Base-by-base conservation (phyloP, 92 coral and sea anemone species). In the Parazoanthus swiftii region DNA sequence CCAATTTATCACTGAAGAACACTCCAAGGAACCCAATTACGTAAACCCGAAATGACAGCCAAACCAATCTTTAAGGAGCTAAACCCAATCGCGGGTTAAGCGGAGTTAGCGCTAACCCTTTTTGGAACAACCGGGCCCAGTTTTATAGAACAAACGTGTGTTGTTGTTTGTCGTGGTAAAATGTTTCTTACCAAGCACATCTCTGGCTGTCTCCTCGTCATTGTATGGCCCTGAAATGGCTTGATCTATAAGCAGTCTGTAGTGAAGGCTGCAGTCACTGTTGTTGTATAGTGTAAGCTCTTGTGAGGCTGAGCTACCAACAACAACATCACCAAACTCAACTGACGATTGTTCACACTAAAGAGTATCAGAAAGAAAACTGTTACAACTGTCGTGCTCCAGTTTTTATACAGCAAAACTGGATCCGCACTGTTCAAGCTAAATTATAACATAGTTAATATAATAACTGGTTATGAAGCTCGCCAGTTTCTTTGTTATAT, bases 191-290 rank as follows among this genome's bases (percentile, higher is more conserved):
- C 98, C 94, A n/a, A 93, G 79, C 67, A 94, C 91, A 86, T 94
- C 98, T 85, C 98, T 89, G 0, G 91, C 92, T 56, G 90, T 90
- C 85, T 93, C 89, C 39, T 93, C 99, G 56, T 93, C 95, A 37
- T 89, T 92, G 77, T 93, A 92, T 7, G 98, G 98, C 21, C 98
- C 95, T 8, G 85, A 54, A 80, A 92, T 89, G 50, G 93, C 92
- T 79, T 91, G 96, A 77, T 91, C 93, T 26, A 93, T 86, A 37
- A 90, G 39, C 72, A 97, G 78, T 77, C 91, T 88, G 85, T 92
- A 97, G 68, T 94, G 96, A 36, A 97, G 94, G 88, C 96, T 93
- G 90, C 99, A 97, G 85, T 97, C 97, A 78, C 98, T 97, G 86
- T 94, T 92, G 85, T 97, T 97, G 77, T 93, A 96, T 26, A 97